Evolutionary conservation across 2,113 vertebrate genomes (phyloP), one percentile per base, ranked within the genome.

Genomic region (Proterorhinus semilunaris): DNA sequence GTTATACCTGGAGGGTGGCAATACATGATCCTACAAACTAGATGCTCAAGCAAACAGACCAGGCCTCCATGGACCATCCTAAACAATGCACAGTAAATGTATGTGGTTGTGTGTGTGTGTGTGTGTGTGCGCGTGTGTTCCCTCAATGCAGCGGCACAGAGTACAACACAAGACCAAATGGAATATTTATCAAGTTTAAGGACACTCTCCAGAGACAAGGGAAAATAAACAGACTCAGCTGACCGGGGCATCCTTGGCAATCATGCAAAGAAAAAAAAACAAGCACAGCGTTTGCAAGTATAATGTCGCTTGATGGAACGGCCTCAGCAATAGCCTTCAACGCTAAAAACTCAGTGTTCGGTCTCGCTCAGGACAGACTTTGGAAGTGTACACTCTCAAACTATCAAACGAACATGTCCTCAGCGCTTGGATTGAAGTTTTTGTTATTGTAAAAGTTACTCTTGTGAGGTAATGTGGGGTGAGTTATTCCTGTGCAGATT

Each of bases 141-240:
- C n/a, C 15, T 54, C 48, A 13, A 15, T 42, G 42, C 53, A 45
- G 36, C 43, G 10, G 52, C 71, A 52, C 82, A 66, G 80, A 89
- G 84, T 73, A 74, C 81, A 86, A 80, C 80, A 83, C 57, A 80
- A 69, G 76, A 88, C 57, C 83, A 86, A 89, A 88, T 88, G 82
- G 87, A 79, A 78, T 86, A 89, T 88, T 86, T 91, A 88, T 92
- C 82, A 90, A 86, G 71, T 55, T 66, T 27, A 16, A 76, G 75
- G 75, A 87, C 86, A 76, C 84, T 89, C 72, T 71, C 75, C 73
- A 68, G 75, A 67, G 71, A 83, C 85, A 82, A 85, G 79, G 72
- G 78, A 78, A 91, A 90, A 89, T 85, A 89, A 91, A 84, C 75
- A 89, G 84, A 71, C 80, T 74, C 63, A 68, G 84, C 83, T 83